A percentile compares a stretch with the other conserved stretches of the same genome.
Conservation (phyloP, 2,113 vertebrate species). For the Alethe castanea region DNA sequence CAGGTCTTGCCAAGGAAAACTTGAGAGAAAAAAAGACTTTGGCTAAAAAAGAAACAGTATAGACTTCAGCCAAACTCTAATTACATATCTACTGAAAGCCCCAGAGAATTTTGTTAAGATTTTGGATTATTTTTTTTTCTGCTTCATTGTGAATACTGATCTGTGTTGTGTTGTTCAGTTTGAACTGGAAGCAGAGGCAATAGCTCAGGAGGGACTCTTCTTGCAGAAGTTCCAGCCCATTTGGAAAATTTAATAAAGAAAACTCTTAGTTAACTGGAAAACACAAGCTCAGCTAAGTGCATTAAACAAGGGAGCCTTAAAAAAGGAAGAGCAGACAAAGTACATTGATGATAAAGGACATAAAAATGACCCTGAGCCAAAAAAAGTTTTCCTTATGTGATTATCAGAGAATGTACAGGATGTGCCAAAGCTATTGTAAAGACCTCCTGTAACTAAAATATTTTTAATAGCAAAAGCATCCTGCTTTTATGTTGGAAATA, state of each 20-base stretch:
- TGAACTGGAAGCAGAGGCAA: not conserved
- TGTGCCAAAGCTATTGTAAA: constrained; percentile 49
- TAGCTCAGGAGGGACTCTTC: not conserved
- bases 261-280: not conserved
- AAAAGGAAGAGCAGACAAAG: not conserved
- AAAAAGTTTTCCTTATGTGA: constrained; percentile 33
- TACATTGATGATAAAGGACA: not conserved
- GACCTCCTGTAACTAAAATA: constrained; percentile 49
- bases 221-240: constrained; percentile 1
- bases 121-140: not conserved
- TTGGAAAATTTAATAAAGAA: constrained; percentile 41
- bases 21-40: not conserved
- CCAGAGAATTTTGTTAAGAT: not conserved
- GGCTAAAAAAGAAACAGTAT: not conserved
- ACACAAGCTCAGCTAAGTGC: not conserved
- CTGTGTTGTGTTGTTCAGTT: not conserved
- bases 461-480: constrained; percentile 49
- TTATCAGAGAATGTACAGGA: constrained; percentile 21
- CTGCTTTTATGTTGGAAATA: constrained; percentile 44
- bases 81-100: not conserved
- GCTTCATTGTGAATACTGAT: not conserved
- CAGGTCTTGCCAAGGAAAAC: not conserved
- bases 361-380: constrained; percentile 33
- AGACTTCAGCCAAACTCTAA: not conserved
- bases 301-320: not conserved